phyloP scores from a whole-genome alignment of 2,888 invertebrate species.

The Apodemia zela region DNA sequence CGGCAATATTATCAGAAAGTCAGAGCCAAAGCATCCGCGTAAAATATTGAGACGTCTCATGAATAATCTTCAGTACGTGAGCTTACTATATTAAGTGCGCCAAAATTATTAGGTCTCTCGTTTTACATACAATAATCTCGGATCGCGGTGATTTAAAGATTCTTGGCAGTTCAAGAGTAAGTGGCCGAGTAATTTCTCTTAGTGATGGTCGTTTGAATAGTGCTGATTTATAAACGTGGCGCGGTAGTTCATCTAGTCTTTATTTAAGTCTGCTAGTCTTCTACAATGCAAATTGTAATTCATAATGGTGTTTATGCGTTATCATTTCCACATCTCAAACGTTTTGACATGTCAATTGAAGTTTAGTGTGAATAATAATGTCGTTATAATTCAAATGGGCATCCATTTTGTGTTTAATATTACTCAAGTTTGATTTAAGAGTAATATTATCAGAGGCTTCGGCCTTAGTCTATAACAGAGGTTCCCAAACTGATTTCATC shows the following conservation, averaged over 20 bases:
- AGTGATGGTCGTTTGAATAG: conserved; percentile 72
- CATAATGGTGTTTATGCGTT: conserved; percentile 53
- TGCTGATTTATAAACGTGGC: conserved; percentile 54
- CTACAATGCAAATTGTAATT: conserved; percentile 49
- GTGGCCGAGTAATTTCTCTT: conserved; percentile 56
- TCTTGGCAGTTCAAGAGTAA: conserved; percentile 41
- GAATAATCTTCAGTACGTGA: conserved; percentile 63
- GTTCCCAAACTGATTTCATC: no score
- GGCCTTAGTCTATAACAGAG: no score
- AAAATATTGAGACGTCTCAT: conserved; percentile 69
- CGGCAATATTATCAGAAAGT: conserved; percentile 62
- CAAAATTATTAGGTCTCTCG: conserved; percentile 34
- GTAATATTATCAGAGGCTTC: no score
- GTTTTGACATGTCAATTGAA: conserved; percentile 29
- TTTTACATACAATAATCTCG: conserved; percentile 19
- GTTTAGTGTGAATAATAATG: conserved; percentile 30
- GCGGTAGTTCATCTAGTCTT: conserved; percentile 56
- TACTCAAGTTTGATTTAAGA: no score
- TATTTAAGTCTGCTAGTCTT: conserved; percentile 55
- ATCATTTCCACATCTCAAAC: conserved; percentile 37
- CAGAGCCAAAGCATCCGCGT: conserved; percentile 61
- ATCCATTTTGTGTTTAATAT: conserved; percentile 1
- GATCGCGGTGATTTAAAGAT: conserved; percentile 26
- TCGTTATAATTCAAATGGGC: conserved; percentile 29
- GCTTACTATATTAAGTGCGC: conserved; percentile 40